Evolutionary conservation across 2,797 vertebrate genomes (phyloP).

Genomic region (Phyllotis vaccarum): DNA sequence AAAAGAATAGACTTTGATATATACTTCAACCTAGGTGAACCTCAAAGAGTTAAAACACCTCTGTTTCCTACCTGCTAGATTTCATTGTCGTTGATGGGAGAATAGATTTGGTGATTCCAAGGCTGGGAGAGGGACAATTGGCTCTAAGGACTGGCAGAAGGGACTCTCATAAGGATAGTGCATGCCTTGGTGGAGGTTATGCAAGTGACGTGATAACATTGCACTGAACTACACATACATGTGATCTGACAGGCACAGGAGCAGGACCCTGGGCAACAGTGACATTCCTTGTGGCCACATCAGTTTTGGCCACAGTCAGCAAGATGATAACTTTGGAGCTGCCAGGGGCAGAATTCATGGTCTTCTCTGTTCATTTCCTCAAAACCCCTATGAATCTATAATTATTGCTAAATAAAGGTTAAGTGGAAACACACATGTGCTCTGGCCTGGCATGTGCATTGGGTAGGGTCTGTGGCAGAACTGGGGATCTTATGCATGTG

Average conservation of each 20-base stretch:
- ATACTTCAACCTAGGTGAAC: not conserved
- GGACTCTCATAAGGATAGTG: not conserved
- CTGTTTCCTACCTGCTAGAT: not conserved
- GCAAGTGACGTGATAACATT: not conserved
- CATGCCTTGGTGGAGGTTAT: not conserved
- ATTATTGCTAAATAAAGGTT: conserved; percentile 43
- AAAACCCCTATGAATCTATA: not conserved
- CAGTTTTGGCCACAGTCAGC: not conserved
- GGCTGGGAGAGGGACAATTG: not conserved
- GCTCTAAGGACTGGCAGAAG: not conserved
- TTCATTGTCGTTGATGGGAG: not conserved
- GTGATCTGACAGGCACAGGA: not conserved
- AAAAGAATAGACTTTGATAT: not conserved
- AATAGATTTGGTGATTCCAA: not conserved
- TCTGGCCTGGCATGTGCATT: not conserved
- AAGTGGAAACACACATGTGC: not conserved
- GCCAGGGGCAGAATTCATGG: too few species aligned
- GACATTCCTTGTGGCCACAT: not conserved
- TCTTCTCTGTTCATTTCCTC: not conserved
- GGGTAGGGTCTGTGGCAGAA: not conserved
- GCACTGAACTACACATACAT: fast-evolving
- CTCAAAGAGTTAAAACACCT: not conserved
- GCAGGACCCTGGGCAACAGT: fast-evolving
- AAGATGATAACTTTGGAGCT: not conserved
- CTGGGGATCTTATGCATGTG: not conserved